These are phyloP conservation scores for Heliangelus exortis DNA, from an alignment of 2,797 vertebrate species.

Conservation along the genomic window DNA sequence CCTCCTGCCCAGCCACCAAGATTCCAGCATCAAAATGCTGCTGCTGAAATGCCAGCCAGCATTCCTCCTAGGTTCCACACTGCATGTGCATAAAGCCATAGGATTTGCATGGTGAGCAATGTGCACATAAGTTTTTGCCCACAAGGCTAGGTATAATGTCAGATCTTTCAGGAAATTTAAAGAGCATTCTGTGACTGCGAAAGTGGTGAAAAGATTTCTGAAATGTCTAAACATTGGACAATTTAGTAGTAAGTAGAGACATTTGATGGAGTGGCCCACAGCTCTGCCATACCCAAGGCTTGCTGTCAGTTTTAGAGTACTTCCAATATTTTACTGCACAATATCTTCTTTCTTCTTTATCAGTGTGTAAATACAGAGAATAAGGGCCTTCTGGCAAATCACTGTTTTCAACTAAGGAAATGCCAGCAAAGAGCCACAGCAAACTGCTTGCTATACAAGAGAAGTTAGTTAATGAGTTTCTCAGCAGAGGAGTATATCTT, in stretches of 20 bases:
- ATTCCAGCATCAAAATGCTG: background rate
- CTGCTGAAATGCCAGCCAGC: background rate
- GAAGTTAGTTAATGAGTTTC: background rate
- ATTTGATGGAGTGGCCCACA: background rate
- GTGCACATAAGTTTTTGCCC: background rate
- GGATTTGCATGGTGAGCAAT: background rate
- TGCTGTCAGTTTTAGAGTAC: background rate
- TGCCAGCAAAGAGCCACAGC: background rate
- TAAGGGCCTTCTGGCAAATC: background rate
- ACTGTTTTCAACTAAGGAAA: background rate
- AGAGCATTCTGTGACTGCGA: background rate
- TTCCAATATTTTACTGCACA: background rate
- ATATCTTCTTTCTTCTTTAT: background rate
- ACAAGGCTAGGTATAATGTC: background rate
- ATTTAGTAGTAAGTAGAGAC: background rate
- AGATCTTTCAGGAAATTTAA: background rate
- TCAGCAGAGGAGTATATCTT: background rate
- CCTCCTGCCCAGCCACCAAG: background rate
- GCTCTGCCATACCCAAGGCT: background rate
- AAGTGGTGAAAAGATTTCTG: background rate
- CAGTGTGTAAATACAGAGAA: background rate
- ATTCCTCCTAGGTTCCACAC: background rate
- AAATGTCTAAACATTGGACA: background rate
- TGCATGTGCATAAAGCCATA: fast-evolving
- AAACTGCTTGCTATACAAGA: background rate